These are phyloP conservation scores for Andricus curvator DNA, from an alignment of 2,888 invertebrate species.

Conservation along the genomic window DNA sequence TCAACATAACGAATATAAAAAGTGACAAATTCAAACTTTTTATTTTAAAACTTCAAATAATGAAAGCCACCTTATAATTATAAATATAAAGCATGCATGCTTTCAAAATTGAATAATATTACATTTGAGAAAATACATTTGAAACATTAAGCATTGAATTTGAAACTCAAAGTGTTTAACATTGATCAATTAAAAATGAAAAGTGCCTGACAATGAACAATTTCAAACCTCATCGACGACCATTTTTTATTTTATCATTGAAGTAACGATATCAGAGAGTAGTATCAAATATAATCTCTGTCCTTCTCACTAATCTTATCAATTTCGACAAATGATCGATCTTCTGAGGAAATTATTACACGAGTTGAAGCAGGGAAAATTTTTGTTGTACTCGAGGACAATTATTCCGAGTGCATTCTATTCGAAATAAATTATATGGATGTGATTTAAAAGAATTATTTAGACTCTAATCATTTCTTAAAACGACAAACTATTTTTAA, in stretches of 20 bases:
- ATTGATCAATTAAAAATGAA: neutral
- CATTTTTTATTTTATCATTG: constrained; percentile 21
- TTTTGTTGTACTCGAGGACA: constrained; percentile 5
- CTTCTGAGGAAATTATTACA: constrained; percentile 27
- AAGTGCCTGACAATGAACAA: too few species aligned
- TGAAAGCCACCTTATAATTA: too few species aligned
- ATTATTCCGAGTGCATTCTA: neutral
- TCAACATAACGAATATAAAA: too few species aligned
- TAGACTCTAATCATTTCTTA: too few species aligned
- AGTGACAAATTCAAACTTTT: too few species aligned
- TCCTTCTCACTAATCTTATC: constrained; percentile 38
- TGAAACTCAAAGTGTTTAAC: too few species aligned
- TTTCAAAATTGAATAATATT: too few species aligned
- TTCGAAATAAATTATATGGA: neutral
- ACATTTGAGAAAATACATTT: too few species aligned
- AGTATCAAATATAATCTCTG: constrained; percentile 34
- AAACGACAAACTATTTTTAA: too few species aligned
- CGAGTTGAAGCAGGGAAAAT: neutral
- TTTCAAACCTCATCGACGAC: neutral
- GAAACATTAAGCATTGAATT: too few species aligned
- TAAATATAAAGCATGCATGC: too few species aligned
- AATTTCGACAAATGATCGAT: constrained; percentile 28
- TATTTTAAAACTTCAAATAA: too few species aligned
- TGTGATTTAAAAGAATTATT: neutral
- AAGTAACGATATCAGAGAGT: constrained; percentile 23